These are phyloP conservation scores for Caenorhabditis sp. DNA, from an alignment of 2,888 invertebrate species.

Conservation along the genomic window DNA sequence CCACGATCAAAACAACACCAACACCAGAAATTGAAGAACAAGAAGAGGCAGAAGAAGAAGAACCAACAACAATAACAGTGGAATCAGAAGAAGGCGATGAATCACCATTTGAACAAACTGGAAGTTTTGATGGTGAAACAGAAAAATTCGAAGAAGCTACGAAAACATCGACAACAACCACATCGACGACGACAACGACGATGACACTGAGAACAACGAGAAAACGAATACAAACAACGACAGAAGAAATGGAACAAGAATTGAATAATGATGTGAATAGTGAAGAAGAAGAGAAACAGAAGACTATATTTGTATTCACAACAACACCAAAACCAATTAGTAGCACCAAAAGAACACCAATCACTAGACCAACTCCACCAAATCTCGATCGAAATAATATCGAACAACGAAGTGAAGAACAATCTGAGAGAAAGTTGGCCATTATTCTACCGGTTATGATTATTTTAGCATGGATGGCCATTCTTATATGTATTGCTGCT, in stretches of 20 bases:
- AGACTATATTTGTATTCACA: constrained; percentile 52
- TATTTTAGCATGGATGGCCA: constrained; percentile 68
- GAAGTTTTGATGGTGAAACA: constrained; percentile 26
- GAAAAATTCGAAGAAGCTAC: constrained; percentile 5
- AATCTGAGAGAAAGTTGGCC: constrained; percentile 44
- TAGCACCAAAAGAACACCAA: constrained; percentile 6
- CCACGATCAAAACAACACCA: not conserved
- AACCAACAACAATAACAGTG: not conserved
- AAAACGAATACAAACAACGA: constrained; percentile 10
- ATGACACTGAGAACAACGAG: constrained; percentile 7
- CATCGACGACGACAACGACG: constrained; percentile 3
- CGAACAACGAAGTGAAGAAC: constrained; percentile 34
- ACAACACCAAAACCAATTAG: constrained; percentile 24
- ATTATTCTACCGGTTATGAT: constrained; percentile 68
- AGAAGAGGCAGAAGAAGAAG: not conserved
- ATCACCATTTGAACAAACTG: constrained; percentile 30
- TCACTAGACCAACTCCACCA: constrained; percentile 14
- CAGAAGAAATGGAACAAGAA: not conserved
- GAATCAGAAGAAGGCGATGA: constrained; percentile 14
- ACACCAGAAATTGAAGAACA: constrained; percentile 1
- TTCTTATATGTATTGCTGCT: constrained; percentile 65
- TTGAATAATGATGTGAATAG: not conserved
- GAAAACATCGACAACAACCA: constrained; percentile 9
- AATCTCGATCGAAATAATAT: constrained; percentile 2
- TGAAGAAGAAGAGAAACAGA: not conserved